These are phyloP conservation scores for zebrafish (Danio rerio) DNA, from an alignment of 2,113 vertebrate genomes.

Conservation along the genomic window DNA sequence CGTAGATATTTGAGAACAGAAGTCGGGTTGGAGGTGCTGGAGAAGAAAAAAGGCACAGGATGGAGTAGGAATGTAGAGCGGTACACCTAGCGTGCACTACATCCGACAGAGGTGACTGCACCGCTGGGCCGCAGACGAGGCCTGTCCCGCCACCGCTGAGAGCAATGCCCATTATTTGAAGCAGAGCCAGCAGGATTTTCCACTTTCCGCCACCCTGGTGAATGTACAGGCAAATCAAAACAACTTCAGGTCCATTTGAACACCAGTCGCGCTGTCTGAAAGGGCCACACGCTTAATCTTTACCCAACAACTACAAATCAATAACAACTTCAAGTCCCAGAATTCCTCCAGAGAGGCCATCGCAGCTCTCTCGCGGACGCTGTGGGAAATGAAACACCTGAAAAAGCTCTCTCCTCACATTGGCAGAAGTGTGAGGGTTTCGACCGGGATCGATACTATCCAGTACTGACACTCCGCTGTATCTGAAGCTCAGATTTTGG, in stretches of 20 bases:
- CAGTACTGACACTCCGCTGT: constrained; percentile 44
- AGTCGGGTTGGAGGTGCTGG: not conserved
- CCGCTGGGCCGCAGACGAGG: constrained; percentile 41
- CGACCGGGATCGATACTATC: constrained; percentile 56
- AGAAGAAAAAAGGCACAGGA: constrained; percentile 41
- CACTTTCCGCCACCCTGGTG: constrained; percentile 60
- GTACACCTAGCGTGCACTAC: constrained; percentile 16
- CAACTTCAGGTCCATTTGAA: constrained; percentile 52
- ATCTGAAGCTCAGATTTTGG: constrained; percentile 6
- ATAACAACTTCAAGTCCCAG: constrained; percentile 40
- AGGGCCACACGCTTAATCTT: constrained; percentile 46
- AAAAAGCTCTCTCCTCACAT: constrained; percentile 47
- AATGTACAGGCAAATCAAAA: constrained; percentile 44
- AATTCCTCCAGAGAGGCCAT: constrained; percentile 27
- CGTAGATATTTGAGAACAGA: not conserved
- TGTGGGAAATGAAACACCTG: constrained; percentile 47
- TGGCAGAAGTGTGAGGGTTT: constrained; percentile 28
- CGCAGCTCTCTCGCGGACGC: constrained; percentile 27
- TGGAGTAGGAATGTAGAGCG: constrained; percentile 45
- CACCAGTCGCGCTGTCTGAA: constrained; percentile 52
- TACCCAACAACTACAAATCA: constrained; percentile 48
- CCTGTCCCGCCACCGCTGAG: constrained; percentile 50
- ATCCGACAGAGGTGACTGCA: constrained; percentile 31
- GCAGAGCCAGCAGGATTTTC: constrained; percentile 63
- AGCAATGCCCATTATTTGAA: constrained; percentile 63